Base-by-base conservation (phyloP, 2,888 invertebrate genomes). In the Ferdinandea cuprea region DNA sequence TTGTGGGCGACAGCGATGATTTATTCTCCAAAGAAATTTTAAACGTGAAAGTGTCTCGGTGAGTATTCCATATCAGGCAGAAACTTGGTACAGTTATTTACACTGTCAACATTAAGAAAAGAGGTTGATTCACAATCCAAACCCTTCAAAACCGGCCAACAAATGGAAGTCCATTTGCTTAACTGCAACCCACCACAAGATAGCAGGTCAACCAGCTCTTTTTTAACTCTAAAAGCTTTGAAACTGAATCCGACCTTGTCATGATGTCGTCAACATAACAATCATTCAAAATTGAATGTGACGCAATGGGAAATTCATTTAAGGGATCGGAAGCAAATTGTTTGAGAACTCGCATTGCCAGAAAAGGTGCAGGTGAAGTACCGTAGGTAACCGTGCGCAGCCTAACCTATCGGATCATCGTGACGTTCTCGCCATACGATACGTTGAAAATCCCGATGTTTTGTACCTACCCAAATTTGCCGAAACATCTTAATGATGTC, bases 251-350 rank as follows among this genome's bases (percentile, higher is more conserved):
- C 11, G 81, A 46, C 1, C 85, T 85, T 4, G 77, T 79, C 21
- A 78, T 13, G 1, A 72, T 40, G 25, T 85, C 79, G 25, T 85
- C 85, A 0, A 86, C 85, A 42, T 86, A 86, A 11, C 63, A 72
- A 5, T 37, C 50, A 3, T 74, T 48, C 19, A 58, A 37, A 13
- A 85, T 8, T 7, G 71, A 68, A n/a, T 61, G 13, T 40, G 74
- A 50, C 5, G 76, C 85, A 28, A 74, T 11, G 0, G 77, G 72
- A 42, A 46, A 58, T 13, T 32, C 44, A 13, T 42, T 1, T 7
- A 65, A 11, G 17, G 61, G 50, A 9, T 81, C 79, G 4, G 44
- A 7, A 1, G 79, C 72, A 3, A 85, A 11, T 46, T 85, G 52
- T 0, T 25, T 58, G 2, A 85, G 37, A 4, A 72, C 80, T 4